Conservation (phyloP, 2,797 vertebrate genomes). For the Acanthornis magna region DNA sequence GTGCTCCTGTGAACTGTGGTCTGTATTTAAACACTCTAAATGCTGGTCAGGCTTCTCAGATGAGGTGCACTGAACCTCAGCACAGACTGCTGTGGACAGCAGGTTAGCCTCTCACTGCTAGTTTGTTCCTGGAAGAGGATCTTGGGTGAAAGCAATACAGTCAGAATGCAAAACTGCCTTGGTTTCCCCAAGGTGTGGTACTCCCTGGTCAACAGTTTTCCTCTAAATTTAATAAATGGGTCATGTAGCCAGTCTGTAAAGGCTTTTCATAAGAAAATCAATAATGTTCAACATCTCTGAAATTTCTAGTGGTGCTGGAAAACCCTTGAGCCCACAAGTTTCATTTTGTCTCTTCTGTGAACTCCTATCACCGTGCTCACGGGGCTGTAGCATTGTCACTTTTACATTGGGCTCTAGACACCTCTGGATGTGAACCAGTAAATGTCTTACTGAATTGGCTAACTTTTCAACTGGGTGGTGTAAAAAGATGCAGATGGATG, state of each 20-base stretch:
- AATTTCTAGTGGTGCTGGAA: slow-evolving; percentile 26
- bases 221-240: not conserved
- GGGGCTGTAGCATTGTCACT: not conserved
- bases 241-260: not conserved
- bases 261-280: slow-evolving; percentile 38
- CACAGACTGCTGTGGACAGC: not conserved
- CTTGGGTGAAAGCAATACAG: not conserved
- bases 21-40: not conserved
- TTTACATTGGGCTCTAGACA: not conserved
- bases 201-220: not conserved
- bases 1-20: not conserved
- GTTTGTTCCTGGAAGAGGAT: not conserved
- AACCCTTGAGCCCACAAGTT: slow-evolving; percentile 28
- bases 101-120: not conserved
- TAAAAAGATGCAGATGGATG: not conserved
- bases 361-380: not conserved
- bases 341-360: slow-evolving; percentile 42
- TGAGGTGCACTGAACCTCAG: not conserved
- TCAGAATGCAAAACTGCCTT: slow-evolving; percentile 8
- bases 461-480: not conserved
- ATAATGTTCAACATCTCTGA: not conserved
- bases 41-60: not conserved
- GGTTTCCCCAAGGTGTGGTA: not conserved
- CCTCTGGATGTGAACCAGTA: not conserved
- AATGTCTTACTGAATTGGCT: not conserved